These are phyloP conservation scores for Taxidea taxus DNA, from an alignment of 2,113 vertebrate species.

Conservation along the genomic window DNA sequence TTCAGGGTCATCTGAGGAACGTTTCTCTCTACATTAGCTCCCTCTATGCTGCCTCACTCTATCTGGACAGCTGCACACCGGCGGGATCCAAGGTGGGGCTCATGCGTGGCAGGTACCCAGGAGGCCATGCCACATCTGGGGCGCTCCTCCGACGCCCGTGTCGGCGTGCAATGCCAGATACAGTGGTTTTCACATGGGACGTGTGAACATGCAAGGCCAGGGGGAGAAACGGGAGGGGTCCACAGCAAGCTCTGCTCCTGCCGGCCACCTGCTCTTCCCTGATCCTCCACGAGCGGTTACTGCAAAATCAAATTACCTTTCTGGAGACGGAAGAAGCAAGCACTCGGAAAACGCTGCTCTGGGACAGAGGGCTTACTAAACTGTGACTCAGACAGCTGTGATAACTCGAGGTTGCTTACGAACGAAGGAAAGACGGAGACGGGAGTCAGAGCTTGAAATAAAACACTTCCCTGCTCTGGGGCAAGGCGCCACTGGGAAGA, in stretches of 20 bases:
- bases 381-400: neutral
- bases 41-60: neutral
- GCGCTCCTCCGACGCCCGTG: neutral
- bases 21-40: fast-evolving
- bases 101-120: neutral
- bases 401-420: neutral
- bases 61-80: neutral
- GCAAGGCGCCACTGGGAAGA: neutral
- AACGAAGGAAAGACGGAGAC: neutral
- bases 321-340: neutral
- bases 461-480: neutral
- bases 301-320: neutral
- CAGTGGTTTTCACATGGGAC: fast-evolving
- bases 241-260: fast-evolving
- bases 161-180: fast-evolving
- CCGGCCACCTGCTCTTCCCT: neutral
- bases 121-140: neutral
- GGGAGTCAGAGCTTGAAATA: neutral
- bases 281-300: neutral
- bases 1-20: neutral
- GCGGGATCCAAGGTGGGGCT: neutral
- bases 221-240: neutral
- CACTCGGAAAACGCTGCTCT: neutral
- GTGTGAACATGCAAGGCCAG: fast-evolving
- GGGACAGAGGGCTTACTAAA: neutral